These are phyloP conservation scores for Oikopleura vanhoeffeni DNA, from an alignment of 23 tunicate genomes.

Conservation along the genomic window DNA sequence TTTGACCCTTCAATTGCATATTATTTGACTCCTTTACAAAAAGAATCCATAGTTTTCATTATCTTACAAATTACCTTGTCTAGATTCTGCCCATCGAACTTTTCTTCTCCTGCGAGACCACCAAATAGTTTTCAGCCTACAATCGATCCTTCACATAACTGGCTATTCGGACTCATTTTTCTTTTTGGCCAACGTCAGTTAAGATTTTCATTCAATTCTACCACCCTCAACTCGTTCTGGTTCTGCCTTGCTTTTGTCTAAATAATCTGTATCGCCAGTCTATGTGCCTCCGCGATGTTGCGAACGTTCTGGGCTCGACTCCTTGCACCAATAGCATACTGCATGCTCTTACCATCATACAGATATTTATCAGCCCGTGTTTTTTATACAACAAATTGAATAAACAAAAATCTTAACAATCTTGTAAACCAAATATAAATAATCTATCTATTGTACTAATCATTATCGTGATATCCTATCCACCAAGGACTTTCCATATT, in stretches of 20 bases:
- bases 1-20: too few relatives aligned
- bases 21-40: too few relatives aligned
- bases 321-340: constrained; percentile 78
- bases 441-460: too few relatives aligned
- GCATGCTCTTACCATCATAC: constrained; percentile 96
- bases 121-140: constrained; percentile 83
- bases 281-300: constrained; percentile 49
- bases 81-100: constrained; percentile 89
- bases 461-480: too few relatives aligned
- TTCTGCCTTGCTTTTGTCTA: constrained; percentile 56
- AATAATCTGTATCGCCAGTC: constrained; percentile 60
- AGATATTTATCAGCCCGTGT: constrained; percentile 78
- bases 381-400: too few relatives aligned
- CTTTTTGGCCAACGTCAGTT: constrained; percentile 60
- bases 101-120: constrained; percentile 91
- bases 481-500: too few relatives aligned
- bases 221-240: constrained; percentile 78
- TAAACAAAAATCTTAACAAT: too few relatives aligned
- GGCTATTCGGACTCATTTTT: constrained; percentile 59
- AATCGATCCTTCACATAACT: constrained; percentile 62
- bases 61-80: constrained; percentile 24
- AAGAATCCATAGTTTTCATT: too few relatives aligned
- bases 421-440: too few relatives aligned
- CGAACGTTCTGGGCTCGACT: constrained; percentile 76
- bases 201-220: constrained; percentile 25